A percentile compares a stretch with the other conserved stretches of the same genome.
Conservation (phyloP, 2,888 invertebrate species). For the Pecten maximus region DNA sequence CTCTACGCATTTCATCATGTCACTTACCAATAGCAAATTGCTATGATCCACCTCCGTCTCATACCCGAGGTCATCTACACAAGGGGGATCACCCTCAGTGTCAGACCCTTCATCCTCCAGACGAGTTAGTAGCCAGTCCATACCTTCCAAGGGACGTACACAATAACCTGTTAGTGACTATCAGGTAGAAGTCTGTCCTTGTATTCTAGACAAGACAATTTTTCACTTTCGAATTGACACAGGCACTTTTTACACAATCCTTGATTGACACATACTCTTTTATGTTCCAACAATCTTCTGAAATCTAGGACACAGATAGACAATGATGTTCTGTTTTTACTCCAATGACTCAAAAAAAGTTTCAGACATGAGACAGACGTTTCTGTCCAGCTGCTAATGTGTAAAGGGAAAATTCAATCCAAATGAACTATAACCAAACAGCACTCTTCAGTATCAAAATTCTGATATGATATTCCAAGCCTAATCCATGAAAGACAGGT, state of each 20-base stretch:
- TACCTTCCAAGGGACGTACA: background rate
- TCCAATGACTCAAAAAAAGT: background rate
- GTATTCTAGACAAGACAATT: background rate
- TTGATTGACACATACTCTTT: background rate
- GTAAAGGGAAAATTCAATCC: too few relatives aligned
- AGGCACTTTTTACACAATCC: background rate
- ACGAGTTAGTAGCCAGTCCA: background rate
- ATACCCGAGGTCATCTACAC: conserved; percentile 11
- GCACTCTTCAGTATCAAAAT: background rate
- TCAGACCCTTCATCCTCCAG: conserved; percentile 13
- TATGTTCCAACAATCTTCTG: background rate
- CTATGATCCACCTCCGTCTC: conserved; percentile 6
- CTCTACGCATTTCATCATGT: background rate
- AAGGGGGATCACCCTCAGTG: conserved; percentile 13
- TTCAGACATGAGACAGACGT: background rate
- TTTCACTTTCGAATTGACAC: background rate
- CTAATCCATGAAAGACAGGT: background rate
- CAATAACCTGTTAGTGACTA: background rate
- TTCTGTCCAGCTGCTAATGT: background rate
- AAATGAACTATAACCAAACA: too few relatives aligned
- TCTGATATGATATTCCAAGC: background rate
- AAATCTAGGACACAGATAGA: background rate
- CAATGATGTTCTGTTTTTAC: background rate
- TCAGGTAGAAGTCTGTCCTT: background rate
- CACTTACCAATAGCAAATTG: background rate